Evolutionary conservation across 2,888 invertebrate species (phyloP).

Genomic region (Diloba caeruleocephala): DNA sequence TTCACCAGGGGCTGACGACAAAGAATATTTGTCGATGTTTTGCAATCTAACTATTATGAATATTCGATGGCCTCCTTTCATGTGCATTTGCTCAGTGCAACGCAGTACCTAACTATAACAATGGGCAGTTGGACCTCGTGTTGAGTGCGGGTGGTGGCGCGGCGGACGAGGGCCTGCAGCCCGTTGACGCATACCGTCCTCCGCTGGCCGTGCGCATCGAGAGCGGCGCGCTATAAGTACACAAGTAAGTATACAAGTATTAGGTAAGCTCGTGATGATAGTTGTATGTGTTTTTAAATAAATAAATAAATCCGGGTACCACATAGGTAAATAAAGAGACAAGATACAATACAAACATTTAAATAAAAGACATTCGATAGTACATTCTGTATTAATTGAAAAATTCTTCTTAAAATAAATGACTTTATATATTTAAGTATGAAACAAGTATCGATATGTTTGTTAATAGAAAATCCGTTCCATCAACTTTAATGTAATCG

Average conservation of each 20-base stretch:
- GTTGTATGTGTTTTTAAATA: too few relatives aligned
- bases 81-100: conserved; percentile 38
- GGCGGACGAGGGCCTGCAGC: conserved; percentile 23
- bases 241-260: too few relatives aligned
- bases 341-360: too few relatives aligned
- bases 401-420: conserved; percentile 46
- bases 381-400: conserved; percentile 25
- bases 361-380: conserved; percentile 41
- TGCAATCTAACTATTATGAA: conserved; percentile 1
- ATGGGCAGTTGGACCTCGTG: conserved; percentile 27
- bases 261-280: too few relatives aligned
- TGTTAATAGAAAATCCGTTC: background rate
- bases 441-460: background rate
- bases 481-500: background rate
- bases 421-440: conserved; percentile 13
- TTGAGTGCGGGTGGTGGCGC: conserved; percentile 18
- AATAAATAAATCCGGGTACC: too few relatives aligned
- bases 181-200: conserved; percentile 29
- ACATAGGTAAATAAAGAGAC: background rate
- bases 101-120: conserved; percentile 25
- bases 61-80: conserved; percentile 30
- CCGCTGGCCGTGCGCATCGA: conserved; percentile 12
- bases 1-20: conserved; percentile 6
- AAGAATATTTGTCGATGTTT: conserved; percentile 7
- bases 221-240: background rate